Conservation (phyloP, 23 tunicate species). For the Diplosoma virens region DNA sequence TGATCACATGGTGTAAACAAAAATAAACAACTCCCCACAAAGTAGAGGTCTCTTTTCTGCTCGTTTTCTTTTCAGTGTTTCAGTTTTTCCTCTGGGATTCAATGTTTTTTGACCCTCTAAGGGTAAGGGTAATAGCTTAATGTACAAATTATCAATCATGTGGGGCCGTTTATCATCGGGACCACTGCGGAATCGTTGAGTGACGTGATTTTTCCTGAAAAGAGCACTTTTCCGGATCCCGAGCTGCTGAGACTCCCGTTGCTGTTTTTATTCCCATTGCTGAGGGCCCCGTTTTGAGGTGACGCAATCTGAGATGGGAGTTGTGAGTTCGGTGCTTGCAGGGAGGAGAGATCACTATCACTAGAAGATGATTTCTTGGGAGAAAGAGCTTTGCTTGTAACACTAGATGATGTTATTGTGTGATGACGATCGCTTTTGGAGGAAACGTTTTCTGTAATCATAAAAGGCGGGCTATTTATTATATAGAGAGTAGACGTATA, state of each 20-base stretch:
- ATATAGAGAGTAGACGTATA: too few species aligned
- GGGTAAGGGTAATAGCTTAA: too few species aligned
- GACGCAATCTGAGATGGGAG: conserved; percentile 5
- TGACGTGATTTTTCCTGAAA: conserved; percentile 44
- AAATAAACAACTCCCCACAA: too few species aligned
- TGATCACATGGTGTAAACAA: too few species aligned
- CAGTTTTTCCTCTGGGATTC: too few species aligned
- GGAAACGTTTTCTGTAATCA: conserved; percentile 1
- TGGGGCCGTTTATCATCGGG: conserved; percentile 41
- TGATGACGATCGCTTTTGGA: conserved; percentile 26
- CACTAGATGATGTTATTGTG: conserved; percentile 61
- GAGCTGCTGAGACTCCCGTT: conserved; percentile 51
- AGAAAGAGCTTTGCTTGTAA: conserved; percentile 21
- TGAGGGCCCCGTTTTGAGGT: neutral
- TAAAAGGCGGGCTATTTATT: too few species aligned
- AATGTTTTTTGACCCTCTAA: too few species aligned
- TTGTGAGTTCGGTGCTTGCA: conserved; percentile 23
- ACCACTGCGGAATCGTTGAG: conserved; percentile 22
- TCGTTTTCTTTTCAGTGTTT: too few species aligned
- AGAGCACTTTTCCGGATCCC: conserved; percentile 45
- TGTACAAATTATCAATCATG: too few species aligned
- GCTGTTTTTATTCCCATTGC: conserved; percentile 34
- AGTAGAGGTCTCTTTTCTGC: too few species aligned
- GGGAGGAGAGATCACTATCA: conserved; percentile 52
- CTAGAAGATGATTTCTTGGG: conserved; percentile 66